Conservation (phyloP, 1,140 invertebrate species). For the Drosophila punjabiensis region DNA sequence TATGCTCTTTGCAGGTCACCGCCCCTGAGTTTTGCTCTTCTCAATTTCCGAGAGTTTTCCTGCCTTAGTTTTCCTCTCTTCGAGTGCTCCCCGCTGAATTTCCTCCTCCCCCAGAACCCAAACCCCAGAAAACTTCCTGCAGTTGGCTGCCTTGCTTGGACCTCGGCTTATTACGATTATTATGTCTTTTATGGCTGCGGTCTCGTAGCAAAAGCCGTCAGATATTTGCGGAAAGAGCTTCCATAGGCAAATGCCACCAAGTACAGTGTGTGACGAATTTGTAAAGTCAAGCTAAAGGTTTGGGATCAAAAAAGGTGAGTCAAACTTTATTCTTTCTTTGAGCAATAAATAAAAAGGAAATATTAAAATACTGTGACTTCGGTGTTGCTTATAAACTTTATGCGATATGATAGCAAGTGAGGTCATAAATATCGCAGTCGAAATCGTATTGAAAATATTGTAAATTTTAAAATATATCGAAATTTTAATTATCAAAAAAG, state of each 20-base stretch:
- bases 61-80: neutral
- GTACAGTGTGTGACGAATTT: conserved; percentile 3
- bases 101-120: too few relatives aligned
- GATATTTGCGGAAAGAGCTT: conserved; percentile 10
- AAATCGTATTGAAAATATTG: too few relatives aligned
- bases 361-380: too few relatives aligned
- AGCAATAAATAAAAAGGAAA: too few relatives aligned
- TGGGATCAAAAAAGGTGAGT: too few relatives aligned
- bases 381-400: too few relatives aligned
- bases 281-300: neutral
- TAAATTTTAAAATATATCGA: too few relatives aligned
- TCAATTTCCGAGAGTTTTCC: neutral
- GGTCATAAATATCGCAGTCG: too few relatives aligned
- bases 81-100: neutral
- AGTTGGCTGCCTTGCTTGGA: conserved; percentile 2
- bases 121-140: neutral
- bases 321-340: neutral
- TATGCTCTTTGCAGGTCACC: neutral
- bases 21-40: neutral
- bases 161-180: conserved; percentile 45
- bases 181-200: conserved; percentile 39
- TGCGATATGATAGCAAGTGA: too few relatives aligned
- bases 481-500: too few relatives aligned
- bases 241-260: conserved; percentile 4
- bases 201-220: conserved; percentile 24